These are phyloP conservation scores for Eurois occulta DNA, from an alignment of 2,888 invertebrate species.

Conservation along the genomic window DNA sequence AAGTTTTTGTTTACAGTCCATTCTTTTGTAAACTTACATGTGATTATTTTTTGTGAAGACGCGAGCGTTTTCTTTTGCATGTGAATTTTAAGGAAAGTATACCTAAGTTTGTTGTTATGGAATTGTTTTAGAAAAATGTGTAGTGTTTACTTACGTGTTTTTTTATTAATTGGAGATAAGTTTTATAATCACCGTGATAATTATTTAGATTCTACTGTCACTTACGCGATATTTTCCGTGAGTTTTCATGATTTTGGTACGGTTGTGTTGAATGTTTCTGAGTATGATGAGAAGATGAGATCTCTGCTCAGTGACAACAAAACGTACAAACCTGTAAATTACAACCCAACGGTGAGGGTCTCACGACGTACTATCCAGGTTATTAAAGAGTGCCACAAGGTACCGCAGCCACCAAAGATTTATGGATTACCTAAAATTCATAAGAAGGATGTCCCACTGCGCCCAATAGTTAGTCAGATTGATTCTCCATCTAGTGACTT, in stretches of 20 bases:
- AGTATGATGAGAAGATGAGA: no score
- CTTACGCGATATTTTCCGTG: no score
- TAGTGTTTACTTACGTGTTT: neutral
- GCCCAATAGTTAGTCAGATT: neutral
- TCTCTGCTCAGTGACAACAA: neutral
- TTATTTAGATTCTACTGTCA: neutral
- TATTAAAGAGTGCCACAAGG: no score
- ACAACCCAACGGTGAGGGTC: neutral
- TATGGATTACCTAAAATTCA: no score
- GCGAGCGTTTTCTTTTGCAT: constrained; percentile 36
- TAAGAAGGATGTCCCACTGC: neutral
- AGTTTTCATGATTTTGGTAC: no score
- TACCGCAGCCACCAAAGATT: neutral
- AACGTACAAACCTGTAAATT: neutral
- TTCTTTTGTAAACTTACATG: constrained; percentile 67
- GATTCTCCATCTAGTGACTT: neutral
- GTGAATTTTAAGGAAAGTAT: constrained; percentile 21
- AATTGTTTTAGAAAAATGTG: neutral
- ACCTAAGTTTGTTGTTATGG: neutral
- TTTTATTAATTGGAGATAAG: neutral
- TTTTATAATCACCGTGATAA: neutral
- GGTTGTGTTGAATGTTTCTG: no score
- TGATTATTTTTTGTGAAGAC: constrained; percentile 51
- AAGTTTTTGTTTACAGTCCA: constrained; percentile 83
- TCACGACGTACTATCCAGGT: neutral